phyloP scores from a whole-genome alignment of 2,888 invertebrate genomes.

The Chaetoderma sp. region DNA sequence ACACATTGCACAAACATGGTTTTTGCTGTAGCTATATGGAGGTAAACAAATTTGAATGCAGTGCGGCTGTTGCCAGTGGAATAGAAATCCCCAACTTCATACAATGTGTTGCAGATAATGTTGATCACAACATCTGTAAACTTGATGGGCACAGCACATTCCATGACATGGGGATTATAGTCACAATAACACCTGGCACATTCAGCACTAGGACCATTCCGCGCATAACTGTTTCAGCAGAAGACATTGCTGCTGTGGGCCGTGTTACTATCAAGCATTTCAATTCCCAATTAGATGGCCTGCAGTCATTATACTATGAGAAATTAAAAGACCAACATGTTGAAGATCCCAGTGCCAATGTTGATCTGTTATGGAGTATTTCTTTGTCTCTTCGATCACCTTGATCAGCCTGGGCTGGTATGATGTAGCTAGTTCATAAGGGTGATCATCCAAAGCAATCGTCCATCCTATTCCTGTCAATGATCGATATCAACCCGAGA shows the following conservation, averaged over 20 bases:
- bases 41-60: conserved; percentile 37
- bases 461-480: too few species aligned
- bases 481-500: too few species aligned
- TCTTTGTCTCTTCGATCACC: conserved; percentile 3
- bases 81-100: conserved; percentile 30
- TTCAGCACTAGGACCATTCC: too few species aligned
- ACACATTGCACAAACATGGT: conserved; percentile 34
- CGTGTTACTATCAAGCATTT: conserved; percentile 26
- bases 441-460: too few species aligned
- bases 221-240: too few species aligned
- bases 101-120: conserved; percentile 47
- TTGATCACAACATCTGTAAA: conserved; percentile 45
- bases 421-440: conserved; percentile 24
- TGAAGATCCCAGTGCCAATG: background rate
- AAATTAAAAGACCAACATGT: conserved; percentile 6
- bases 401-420: conserved; percentile 14
- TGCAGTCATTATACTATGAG: background rate
- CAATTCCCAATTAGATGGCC: conserved; percentile 18
- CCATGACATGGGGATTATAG: conserved; percentile 47
- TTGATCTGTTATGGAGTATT: conserved; percentile 19
- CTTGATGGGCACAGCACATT: conserved; percentile 43
- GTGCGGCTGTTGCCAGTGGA: conserved; percentile 30
- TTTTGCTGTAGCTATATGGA: conserved; percentile 40
- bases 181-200: conserved; percentile 34
- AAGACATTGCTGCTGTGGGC: conserved; percentile 13